These are phyloP conservation scores for Toxotes jaculatrix DNA, from an alignment of 2,113 vertebrate genomes.

Conservation along the genomic window DNA sequence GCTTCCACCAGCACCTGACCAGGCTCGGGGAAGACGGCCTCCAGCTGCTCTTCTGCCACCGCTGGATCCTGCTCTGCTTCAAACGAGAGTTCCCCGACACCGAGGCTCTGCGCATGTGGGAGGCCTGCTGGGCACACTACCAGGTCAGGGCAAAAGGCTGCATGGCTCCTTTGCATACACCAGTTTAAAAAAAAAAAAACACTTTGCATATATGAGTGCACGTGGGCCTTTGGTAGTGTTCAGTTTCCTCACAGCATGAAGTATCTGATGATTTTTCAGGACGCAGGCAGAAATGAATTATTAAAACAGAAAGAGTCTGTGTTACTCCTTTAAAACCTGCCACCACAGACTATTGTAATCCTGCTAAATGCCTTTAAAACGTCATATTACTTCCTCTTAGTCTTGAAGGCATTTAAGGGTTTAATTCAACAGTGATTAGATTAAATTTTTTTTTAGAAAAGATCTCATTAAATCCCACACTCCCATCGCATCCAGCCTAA, in stretches of 20 bases:
- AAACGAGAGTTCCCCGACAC: slow-evolving; percentile 96
- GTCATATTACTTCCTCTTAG: slow-evolving; percentile 3
- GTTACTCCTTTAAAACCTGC: slow-evolving; percentile 33
- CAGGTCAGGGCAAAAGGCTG: slow-evolving; percentile 85
- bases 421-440: slow-evolving; percentile 22
- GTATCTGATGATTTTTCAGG: neutral
- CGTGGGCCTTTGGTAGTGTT: neutral
- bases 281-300: neutral
- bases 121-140: slow-evolving; percentile 99
- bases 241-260: neutral
- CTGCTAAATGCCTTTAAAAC: slow-evolving; percentile 39
- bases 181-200: neutral
- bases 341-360: slow-evolving; percentile 42
- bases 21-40: slow-evolving; percentile 94
- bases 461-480: slow-evolving; percentile 5
- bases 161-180: slow-evolving; percentile 18
- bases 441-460: neutral
- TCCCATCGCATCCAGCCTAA: neutral
- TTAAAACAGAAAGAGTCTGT: neutral
- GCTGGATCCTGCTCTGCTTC: slow-evolving; percentile 99
- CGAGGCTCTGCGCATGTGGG: slow-evolving; percentile 96
- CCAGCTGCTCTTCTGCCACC: slow-evolving; percentile 98
- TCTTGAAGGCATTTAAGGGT: slow-evolving; percentile 17
- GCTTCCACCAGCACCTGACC: slow-evolving; percentile 93
- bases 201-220: slow-evolving; percentile 19